Conservation (phyloP, 2,113 vertebrate species). For the Pongo pygmaeus region DNA sequence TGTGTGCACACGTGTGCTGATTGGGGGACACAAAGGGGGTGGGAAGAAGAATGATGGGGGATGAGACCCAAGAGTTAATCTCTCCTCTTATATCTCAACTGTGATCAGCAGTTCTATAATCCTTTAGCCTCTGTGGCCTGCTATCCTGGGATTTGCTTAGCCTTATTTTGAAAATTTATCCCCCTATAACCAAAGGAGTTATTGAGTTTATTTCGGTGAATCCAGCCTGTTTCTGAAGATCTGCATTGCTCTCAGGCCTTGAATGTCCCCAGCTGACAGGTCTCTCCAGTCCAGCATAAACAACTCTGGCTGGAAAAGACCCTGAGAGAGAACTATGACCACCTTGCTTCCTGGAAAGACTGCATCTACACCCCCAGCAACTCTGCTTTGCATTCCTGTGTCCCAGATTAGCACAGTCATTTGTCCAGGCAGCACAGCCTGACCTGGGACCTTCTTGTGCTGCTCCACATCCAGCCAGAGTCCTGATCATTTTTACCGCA, state of each 20-base stretch:
- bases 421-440: not conserved
- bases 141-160: not conserved
- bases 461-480: not conserved
- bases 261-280: not conserved
- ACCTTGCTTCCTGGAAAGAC: not conserved
- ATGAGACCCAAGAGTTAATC: conserved; percentile 23
- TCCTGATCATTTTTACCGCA: not conserved
- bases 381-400: not conserved
- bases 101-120: not conserved
- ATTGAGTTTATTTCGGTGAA: not conserved
- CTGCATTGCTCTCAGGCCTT: not conserved
- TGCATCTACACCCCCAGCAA: fast-evolving
- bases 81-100: conserved; percentile 37
- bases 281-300: not conserved
- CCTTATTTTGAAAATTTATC: conserved; percentile 14
- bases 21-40: not conserved
- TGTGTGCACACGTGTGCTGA: not conserved
- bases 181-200: not conserved
- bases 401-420: not conserved
- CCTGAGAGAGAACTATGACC: not conserved
- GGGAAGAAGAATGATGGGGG: not conserved
- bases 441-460: not conserved
- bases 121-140: not conserved
- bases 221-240: not conserved
- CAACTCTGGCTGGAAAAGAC: not conserved